Evolutionary conservation across 2,113 vertebrate species (phyloP).

Genomic region (Xenopus tropicalis): DNA sequence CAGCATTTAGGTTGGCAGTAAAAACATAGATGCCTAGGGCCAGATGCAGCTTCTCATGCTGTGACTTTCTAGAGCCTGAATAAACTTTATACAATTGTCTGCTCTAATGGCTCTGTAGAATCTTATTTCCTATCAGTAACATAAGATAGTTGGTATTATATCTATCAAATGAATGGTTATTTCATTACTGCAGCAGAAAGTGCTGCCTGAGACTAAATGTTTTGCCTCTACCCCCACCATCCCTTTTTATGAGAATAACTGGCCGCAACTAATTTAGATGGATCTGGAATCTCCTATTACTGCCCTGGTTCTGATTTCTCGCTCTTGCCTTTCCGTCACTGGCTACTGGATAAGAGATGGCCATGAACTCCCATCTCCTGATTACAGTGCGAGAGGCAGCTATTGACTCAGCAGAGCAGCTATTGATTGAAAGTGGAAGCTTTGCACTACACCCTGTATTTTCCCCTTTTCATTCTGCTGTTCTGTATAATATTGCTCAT

Average conservation of each 20-base stretch:
- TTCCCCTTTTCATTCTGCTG: not conserved
- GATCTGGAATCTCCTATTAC: slow-evolving; percentile 23
- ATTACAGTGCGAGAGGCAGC: slow-evolving; percentile 43
- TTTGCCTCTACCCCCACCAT: not conserved
- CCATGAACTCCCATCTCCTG: slow-evolving; percentile 47
- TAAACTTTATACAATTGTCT: too few relatives aligned
- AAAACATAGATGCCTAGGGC: too few relatives aligned
- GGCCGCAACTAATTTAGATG: not conserved
- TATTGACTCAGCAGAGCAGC: slow-evolving; percentile 58
- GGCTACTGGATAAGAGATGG: slow-evolving; percentile 40
- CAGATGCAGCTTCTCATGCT: too few relatives aligned
- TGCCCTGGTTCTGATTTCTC: slow-evolving; percentile 25
- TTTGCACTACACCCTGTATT: slow-evolving; percentile 16
- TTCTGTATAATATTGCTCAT: slow-evolving; percentile 15
- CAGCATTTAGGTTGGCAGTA: too few relatives aligned
- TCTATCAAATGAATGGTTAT: too few relatives aligned
- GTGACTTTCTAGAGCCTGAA: too few relatives aligned
- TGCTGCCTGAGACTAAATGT: too few relatives aligned
- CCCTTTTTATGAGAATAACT: too few relatives aligned
- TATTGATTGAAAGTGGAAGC: slow-evolving; percentile 58
- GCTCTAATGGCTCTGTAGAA: too few relatives aligned
- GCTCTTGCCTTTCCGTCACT: slow-evolving; percentile 43
- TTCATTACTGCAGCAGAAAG: too few relatives aligned
- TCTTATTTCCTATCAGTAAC: too few relatives aligned
- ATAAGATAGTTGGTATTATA: too few relatives aligned